Conservation (phyloP, 2,797 vertebrate genomes). For the Melopsittacus undulatus region DNA sequence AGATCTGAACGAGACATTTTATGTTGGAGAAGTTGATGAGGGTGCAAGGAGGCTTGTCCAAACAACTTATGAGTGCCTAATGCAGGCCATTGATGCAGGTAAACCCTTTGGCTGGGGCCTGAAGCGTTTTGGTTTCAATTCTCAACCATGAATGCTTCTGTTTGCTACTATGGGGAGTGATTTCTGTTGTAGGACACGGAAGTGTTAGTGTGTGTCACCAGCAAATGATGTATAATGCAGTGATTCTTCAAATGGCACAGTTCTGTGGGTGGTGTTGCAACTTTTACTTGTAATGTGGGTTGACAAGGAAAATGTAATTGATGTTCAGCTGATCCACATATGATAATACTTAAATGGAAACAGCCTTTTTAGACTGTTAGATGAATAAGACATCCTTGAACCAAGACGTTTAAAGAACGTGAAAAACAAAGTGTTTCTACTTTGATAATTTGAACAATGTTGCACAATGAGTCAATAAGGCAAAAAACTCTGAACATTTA, state of each 20-base stretch:
- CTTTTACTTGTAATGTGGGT: neutral
- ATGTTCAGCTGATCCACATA: neutral
- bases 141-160: fast-evolving
- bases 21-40: constrained; percentile 94
- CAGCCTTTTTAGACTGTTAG: neutral
- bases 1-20: constrained; percentile 98
- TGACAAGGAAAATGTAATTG: neutral
- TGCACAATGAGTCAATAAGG: neutral
- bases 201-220: neutral
- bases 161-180: neutral
- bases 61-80: constrained; percentile 97
- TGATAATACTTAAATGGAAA: neutral
- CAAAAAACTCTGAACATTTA: neutral
- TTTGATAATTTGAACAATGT: neutral
- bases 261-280: neutral
- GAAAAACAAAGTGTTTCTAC: neutral
- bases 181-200: neutral
- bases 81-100: constrained; percentile 99
- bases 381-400: neutral
- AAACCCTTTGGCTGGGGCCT: neutral
- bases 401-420: neutral
- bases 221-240: neutral
- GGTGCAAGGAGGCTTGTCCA: constrained; percentile 91
- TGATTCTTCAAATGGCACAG: neutral
- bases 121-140: neutral